Evolutionary conservation across 2,113 vertebrate genomes (phyloP).

Genomic region (Pyrgilauda ruficollis): DNA sequence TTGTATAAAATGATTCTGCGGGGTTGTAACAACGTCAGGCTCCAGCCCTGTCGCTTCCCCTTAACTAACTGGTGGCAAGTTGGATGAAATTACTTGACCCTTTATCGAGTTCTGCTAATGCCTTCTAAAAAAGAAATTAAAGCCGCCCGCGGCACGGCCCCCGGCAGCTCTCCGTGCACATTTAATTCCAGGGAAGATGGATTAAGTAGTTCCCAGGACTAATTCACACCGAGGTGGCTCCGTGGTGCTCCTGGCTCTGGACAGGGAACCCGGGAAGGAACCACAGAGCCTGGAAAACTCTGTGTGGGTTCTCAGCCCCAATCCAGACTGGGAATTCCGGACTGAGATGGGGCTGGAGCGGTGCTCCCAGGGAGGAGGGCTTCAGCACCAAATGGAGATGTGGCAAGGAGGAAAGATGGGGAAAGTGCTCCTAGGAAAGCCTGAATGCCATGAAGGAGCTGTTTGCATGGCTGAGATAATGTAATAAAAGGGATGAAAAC

Average conservation of each 20-base stretch:
- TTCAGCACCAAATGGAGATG: rapidly evolving
- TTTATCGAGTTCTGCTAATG: constrained; percentile 90
- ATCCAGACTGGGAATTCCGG: rapidly evolving
- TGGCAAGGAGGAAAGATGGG: not conserved
- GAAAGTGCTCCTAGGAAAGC: not conserved
- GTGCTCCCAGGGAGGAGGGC: rapidly evolving
- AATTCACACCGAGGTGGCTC: constrained; percentile 72
- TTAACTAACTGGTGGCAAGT: constrained; percentile 83
- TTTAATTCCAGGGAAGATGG: constrained; percentile 86
- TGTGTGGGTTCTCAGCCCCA: not conserved
- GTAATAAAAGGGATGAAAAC: not conserved
- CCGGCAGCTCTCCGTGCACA: constrained; percentile 74
- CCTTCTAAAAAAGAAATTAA: constrained; percentile 87
- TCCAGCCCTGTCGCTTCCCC: constrained; percentile 77
- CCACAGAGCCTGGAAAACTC: not conserved
- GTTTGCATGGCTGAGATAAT: not conserved
- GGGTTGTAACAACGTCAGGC: constrained; percentile 63
- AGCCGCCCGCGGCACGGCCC: constrained; percentile 76
- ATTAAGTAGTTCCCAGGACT: constrained; percentile 82
- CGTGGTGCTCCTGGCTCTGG: not conserved
- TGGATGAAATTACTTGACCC: constrained; percentile 91
- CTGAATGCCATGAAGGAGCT: not conserved
- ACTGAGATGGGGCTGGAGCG: rapidly evolving
- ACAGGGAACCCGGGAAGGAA: not conserved
- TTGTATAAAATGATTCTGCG: constrained; percentile 64